Base-by-base conservation (phyloP, 2,113 vertebrate species). In the Penelope pileata region DNA sequence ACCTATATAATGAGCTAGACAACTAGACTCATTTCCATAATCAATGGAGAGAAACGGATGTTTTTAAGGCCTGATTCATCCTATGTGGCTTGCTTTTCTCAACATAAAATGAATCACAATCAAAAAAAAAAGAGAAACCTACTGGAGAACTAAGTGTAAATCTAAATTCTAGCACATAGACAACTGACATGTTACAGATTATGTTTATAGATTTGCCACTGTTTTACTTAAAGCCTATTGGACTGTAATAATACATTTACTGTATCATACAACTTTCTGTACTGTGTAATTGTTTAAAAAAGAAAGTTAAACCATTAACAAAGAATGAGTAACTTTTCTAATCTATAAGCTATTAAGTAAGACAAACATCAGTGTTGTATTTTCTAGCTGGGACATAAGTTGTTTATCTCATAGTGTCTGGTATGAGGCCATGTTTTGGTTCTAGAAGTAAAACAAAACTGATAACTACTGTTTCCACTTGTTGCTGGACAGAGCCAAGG, bases 41-140 rank as follows among this genome's bases (percentile, higher is more conserved):
- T 66, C 43, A 58, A 16, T 58, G 30, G 75, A 75, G 73, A 81
- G 60, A 84, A 93, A 85, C 4, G 24, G 51, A 17, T 23, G 56
- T 72, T 89, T 91, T 81, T 68, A 47, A 36, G 48, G 13, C 66
- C 90, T 96, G 95, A 96, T 90, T 95, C 89, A 96, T 87, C 84
- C 87, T n/a, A n/a, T n/a, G n/a, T n/a, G n/a, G n/a, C n/a, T n/a
- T n/a, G n/a, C n/a, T n/a, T n/a, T n/a, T n/a, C n/a, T n/a, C n/a
- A n/a, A n/a, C n/a, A n/a, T n/a, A 84, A 85, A 96, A 30, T 26
- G 54, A 91, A 82, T 43, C 48, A 72, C 40, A 66, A 79, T 60
- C 47, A 92, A 63, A 16, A 78, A 67, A 91, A 90, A 90, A 86
- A 26, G 32, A 58, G 32, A 58, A 58, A 30, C 12, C 77, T 90